Conservation (phyloP, 2,888 invertebrate genomes). For the Hydrotaea diabolus region DNA sequence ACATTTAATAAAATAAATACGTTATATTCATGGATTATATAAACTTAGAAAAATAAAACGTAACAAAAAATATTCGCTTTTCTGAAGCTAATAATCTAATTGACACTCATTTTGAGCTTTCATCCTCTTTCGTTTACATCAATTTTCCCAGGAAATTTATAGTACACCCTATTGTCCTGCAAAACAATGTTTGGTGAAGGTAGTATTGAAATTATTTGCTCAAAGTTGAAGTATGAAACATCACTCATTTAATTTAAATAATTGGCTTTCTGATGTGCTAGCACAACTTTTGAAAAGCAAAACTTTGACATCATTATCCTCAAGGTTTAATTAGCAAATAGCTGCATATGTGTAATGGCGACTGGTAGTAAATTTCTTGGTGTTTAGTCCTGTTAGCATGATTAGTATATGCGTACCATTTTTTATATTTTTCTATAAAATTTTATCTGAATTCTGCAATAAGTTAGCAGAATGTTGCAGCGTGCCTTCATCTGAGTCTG, state of each 20-base stretch:
- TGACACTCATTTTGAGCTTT: constrained; percentile 39
- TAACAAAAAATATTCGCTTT: no score
- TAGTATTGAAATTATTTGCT: no score
- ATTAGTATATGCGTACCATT: constrained; percentile 42
- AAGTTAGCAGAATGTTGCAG: no score
- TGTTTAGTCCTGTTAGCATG: constrained; percentile 36
- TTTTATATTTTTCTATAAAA: constrained; percentile 43
- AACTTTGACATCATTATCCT: no score
- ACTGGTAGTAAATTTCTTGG: no score
- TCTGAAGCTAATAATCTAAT: constrained; percentile 41
- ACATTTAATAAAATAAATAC: constrained; percentile 34
- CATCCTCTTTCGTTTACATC: no score
- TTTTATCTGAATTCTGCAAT: no score
- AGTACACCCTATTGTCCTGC: constrained; percentile 48
- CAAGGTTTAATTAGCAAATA: no score
- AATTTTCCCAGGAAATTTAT: constrained; percentile 37
- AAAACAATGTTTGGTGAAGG: no score
- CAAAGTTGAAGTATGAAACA: constrained; percentile 40
- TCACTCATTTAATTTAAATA: constrained; percentile 51
- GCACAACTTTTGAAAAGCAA: no score
- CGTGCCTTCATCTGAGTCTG: constrained; percentile 32
- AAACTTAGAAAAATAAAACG: no score
- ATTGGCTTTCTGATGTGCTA: constrained; percentile 43
- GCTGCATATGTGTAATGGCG: no score
- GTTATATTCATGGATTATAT: constrained; percentile 41